Evolutionary conservation across 1,140 invertebrate species (phyloP), one percentile per base, ranked within the genome.

Genomic region (Pogonognathellus flavescens): DNA sequence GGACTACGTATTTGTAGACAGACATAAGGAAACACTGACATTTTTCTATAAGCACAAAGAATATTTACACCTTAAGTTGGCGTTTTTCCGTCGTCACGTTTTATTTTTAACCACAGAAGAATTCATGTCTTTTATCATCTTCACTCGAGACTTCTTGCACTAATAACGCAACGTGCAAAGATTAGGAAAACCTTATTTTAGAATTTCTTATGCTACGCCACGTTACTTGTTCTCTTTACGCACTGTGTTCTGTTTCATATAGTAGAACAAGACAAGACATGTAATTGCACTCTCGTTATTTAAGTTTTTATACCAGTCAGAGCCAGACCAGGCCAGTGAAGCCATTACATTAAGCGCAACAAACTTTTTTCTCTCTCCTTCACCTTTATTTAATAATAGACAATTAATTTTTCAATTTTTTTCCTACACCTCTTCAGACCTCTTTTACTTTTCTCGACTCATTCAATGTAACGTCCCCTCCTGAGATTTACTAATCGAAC

Each of bases 51-150:
- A 20, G 9, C 31, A 16, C 16, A 20, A 49, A 10, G 55, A 83
- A 83, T 60, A 62, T 62, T 60, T 60, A 83, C 82, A 83, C 82
- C 82, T 83, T 83, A 60, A 60, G 22, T 83, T 62, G 31, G 41
- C 16, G 31, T 18, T 16, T 76, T 50, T 76, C 70, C 41, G 70
- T 76, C 70, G 14, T 76, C 70, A 76, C 70, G 70, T 76, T 76
- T 76, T 76, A 76, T 76, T 76, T 76, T 76, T 76, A 76, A 76
- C 70, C 70, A 31, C 70, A 76, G n/a, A 76, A 76, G 41, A 76
- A 76, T 76, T 76, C 41, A 76, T 50, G 70, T 76, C 70, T 50
- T 76, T 76, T 76, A 76, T 76, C 70, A 76, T 76, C 31, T 50
- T 76, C 70, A 76, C 70, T 49, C 31, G n/a, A 76, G 31, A 76